These are phyloP conservation scores for Dermatophagoides farinae DNA, from an alignment of 1,140 invertebrate species.

Conservation along the genomic window DNA sequence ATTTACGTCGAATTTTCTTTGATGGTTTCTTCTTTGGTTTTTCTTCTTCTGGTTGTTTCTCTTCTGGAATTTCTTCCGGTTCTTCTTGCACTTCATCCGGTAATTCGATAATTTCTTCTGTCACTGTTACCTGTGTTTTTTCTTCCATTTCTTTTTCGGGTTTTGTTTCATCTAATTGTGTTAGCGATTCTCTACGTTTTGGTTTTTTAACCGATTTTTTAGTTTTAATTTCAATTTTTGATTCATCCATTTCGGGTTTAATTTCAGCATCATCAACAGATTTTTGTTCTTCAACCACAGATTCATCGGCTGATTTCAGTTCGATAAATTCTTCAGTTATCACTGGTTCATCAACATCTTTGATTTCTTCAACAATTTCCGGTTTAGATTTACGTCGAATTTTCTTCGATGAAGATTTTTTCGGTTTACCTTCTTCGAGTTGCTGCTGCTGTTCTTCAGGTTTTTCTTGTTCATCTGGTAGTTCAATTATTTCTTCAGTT, in stretches of 20 bases:
- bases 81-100: neutral
- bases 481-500: no score
- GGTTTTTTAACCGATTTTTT: no score
- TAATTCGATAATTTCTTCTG: constrained; percentile 21
- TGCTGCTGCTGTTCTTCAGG: neutral
- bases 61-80: neutral
- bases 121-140: constrained; percentile 14
- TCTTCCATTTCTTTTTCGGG: neutral
- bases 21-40: no score
- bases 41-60: neutral
- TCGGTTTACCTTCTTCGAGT: neutral
- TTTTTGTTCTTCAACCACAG: neutral
- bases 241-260: constrained; percentile 22
- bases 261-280: neutral
- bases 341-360: neutral
- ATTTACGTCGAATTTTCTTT: no score
- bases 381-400: neutral
- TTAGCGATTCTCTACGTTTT: neutral
- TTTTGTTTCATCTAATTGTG: neutral
- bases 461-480: no score
- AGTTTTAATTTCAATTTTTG: constrained; percentile 19
- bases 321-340: neutral
- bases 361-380: neutral
- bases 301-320: neutral
- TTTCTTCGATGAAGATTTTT: neutral